A percentile compares a stretch with the other conserved stretches of the same genome.
Conservation (phyloP, 1,140 invertebrate species). For the Drosophila paulistorum region DNA sequence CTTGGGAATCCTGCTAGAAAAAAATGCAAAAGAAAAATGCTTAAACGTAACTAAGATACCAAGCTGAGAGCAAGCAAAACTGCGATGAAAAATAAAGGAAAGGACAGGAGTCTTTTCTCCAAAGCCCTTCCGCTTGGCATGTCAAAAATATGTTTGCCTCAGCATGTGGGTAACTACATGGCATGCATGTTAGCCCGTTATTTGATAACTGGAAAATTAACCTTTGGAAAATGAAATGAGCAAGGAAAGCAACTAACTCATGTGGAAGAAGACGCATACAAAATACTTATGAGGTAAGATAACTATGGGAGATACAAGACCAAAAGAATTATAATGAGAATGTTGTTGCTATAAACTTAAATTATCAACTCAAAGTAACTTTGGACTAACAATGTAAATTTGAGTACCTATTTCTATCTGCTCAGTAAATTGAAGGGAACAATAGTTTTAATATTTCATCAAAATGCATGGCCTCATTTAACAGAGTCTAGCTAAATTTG, state of each 20-base stretch:
- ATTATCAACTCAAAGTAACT: neutral
- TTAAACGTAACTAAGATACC: conserved; percentile 35
- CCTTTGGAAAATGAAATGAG: conserved; percentile 60
- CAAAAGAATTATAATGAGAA: neutral
- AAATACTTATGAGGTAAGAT: conserved; percentile 8
- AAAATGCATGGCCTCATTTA: too few relatives aligned
- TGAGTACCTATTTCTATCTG: too few relatives aligned
- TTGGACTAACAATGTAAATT: too few relatives aligned
- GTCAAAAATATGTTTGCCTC: conserved; percentile 51
- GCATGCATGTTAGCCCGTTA: conserved; percentile 41
- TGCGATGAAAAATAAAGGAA: neutral
- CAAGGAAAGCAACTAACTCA: conserved; percentile 49
- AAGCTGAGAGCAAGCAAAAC: conserved; percentile 4
- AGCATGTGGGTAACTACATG: conserved; percentile 32
- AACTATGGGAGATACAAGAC: too few relatives aligned
- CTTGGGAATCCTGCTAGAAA: conserved; percentile 37
- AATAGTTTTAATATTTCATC: too few relatives aligned
- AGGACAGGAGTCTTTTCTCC: neutral
- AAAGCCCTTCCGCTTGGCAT: conserved; percentile 19
- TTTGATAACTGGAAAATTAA: conserved; percentile 75
- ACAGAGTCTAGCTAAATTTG: too few relatives aligned
- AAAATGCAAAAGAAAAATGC: conserved; percentile 40
- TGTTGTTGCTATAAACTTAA: neutral
- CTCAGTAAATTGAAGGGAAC: too few relatives aligned
- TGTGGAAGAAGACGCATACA: conserved; percentile 44